Conservation (phyloP, 1,140 invertebrate species). For the Drosophila punjabiensis region DNA sequence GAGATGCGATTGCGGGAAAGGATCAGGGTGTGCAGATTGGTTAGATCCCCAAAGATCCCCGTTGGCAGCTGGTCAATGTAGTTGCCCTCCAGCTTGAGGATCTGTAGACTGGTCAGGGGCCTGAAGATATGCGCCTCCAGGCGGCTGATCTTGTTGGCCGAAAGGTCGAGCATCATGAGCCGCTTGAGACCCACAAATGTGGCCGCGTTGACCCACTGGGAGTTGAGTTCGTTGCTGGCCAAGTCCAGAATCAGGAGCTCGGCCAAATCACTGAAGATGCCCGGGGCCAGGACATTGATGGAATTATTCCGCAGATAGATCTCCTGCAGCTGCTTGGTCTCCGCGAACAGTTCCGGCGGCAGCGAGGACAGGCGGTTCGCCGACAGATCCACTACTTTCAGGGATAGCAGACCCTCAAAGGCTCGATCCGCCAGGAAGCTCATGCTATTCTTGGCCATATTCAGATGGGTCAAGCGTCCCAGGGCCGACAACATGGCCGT, state of each 20-base stretch:
- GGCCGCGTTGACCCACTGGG: conserved; percentile 94
- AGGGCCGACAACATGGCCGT: conserved; percentile 91
- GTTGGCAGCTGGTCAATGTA: conserved; percentile 92
- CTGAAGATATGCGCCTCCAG: conserved; percentile 92
- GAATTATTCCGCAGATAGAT: conserved; percentile 94
- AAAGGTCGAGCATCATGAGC: conserved; percentile 92
- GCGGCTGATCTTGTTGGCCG: conserved; percentile 92
- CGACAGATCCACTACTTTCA: conserved; percentile 92
- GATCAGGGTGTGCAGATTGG: conserved; percentile 93
- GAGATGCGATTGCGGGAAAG: conserved; percentile 94
- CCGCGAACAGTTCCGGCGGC: conserved; percentile 93
- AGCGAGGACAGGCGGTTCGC: conserved; percentile 93
- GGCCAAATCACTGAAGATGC: conserved; percentile 92
- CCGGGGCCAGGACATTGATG: conserved; percentile 94
- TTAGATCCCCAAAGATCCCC: conserved; percentile 92
- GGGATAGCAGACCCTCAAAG: conserved; percentile 91
- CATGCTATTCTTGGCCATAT: conserved; percentile 90
- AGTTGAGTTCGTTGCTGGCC: conserved; percentile 93
- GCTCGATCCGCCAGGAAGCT: conserved; percentile 92
- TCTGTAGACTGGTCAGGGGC: conserved; percentile 92
- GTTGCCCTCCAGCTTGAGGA: conserved; percentile 93
- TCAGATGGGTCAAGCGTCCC: conserved; percentile 88
- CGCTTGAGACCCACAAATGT: conserved; percentile 94
- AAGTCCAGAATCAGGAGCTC: conserved; percentile 94
- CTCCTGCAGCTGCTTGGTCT: conserved; percentile 92